A percentile compares a stretch with the other conserved stretches of the same genome.
Evolutionary conservation across 1,140 invertebrate genomes (phyloP).

Genomic region (Ruditapes philippinarum): DNA sequence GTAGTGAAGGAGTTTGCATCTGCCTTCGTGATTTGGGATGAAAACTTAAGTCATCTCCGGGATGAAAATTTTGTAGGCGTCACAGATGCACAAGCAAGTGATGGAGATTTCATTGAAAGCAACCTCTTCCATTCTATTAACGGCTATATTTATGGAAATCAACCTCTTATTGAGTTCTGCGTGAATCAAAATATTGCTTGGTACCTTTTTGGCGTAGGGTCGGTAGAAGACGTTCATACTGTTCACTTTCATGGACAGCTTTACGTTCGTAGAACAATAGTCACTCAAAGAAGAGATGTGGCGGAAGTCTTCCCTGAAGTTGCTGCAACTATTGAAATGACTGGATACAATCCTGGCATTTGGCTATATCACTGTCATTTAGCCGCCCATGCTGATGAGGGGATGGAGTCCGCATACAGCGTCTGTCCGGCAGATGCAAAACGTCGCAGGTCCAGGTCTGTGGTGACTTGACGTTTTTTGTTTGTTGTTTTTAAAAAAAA

Average conservation of each 20-base stretch:
- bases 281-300: constrained; percentile 74
- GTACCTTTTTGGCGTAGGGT: constrained; percentile 79
- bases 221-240: constrained; percentile 78
- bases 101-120: constrained; percentile 69
- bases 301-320: constrained; percentile 78
- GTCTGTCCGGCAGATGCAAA: background rate
- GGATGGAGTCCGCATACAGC: constrained; percentile 71
- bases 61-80: constrained; percentile 72
- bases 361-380: constrained; percentile 79
- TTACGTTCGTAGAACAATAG: constrained; percentile 64
- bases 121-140: constrained; percentile 79
- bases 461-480: too few species aligned
- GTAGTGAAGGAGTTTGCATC: constrained; percentile 78
- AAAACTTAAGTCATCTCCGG: constrained; percentile 79
- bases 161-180: constrained; percentile 70
- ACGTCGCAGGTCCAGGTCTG: too few species aligned
- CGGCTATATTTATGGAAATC: constrained; percentile 78
- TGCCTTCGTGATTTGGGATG: constrained; percentile 76
- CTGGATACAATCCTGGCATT: constrained; percentile 78
- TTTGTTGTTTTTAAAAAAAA: too few species aligned
- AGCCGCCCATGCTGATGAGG: constrained; percentile 62
- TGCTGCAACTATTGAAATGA: constrained; percentile 77
- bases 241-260: constrained; percentile 83
- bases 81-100: constrained; percentile 60
- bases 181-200: constrained; percentile 74